A percentile compares a stretch with the other conserved stretches of the same genome.
phyloP scores from a whole-genome alignment of 2,888 invertebrate species.

The Fragum sueziense region DNA sequence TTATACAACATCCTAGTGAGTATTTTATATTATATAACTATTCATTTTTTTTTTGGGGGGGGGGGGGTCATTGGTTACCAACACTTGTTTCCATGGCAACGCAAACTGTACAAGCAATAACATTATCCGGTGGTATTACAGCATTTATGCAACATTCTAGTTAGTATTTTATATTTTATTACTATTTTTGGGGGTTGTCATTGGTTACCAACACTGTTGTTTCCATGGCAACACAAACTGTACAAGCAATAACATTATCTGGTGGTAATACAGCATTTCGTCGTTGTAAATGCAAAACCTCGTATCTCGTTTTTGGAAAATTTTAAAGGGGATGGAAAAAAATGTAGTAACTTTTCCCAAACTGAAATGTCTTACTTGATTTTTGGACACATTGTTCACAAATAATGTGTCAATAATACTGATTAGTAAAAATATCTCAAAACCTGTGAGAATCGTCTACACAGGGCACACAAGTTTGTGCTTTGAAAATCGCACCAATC shows the following conservation, averaged over 20 bases:
- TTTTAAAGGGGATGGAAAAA: too few relatives aligned
- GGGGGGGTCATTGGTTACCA: constrained; percentile 34
- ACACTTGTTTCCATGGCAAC: constrained; percentile 23
- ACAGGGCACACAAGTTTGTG: too few relatives aligned
- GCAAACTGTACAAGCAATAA: constrained; percentile 75
- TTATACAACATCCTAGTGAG: constrained; percentile 74
- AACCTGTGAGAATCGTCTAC: too few relatives aligned
- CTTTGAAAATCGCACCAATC: too few relatives aligned
- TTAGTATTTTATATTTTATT: constrained; percentile 37
- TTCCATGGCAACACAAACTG: constrained; percentile 58
- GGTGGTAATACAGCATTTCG: constrained; percentile 79
- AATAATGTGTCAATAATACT: too few relatives aligned
- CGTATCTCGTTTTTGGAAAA: too few relatives aligned
- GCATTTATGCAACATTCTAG: constrained; percentile 76
- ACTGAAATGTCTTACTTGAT: background rate
- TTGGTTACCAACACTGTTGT: constrained; percentile 35
- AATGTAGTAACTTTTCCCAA: too few relatives aligned
- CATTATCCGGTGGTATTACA: constrained; percentile 77
- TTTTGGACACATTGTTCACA: background rate
- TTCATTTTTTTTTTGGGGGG: too few relatives aligned
- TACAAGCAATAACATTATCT: constrained; percentile 76
- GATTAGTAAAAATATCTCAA: too few relatives aligned
- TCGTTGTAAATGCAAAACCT: too few relatives aligned
- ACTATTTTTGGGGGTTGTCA: constrained; percentile 14
- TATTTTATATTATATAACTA: background rate